Base-by-base conservation (phyloP, 2,113 vertebrate species). In the Lichenostomus cassidix region DNA sequence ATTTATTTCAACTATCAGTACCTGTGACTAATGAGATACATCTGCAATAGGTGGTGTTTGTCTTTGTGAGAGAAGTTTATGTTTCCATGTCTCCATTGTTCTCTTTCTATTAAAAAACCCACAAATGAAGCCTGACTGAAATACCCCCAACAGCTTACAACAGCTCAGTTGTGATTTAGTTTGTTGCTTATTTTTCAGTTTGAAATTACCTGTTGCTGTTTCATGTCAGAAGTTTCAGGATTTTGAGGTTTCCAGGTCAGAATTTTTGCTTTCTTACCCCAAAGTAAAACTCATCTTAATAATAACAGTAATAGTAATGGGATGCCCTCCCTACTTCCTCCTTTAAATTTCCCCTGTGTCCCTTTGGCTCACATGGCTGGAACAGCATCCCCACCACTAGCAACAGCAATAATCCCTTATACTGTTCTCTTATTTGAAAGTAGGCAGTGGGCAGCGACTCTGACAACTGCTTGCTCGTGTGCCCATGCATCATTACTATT, bases 271-370 rank as follows among this genome's bases (percentile, higher is more conserved):
- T 90, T 74, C 50, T 62, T 47, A 31, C 3, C 5, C 2, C 9
- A 9, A 56, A 89, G 44, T 65, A 27, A 56, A 81, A 53, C 6
- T 74, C 15, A 14, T 52, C 14, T 46, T 56, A 49, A 29, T 20
- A 80, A 13, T 39, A 60, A 46, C 2, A 55, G 24, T 10, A 49
- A 52, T 4, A 44, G 9, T 15, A 53, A 52, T 20, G 62, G 23
- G 8, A 33, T 5, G 0, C 9, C 15, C 9, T 23, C 7, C 1
- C 1, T 25, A 31, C 7, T 59, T 75, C 11, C 63, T 12, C 9
- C 28, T 87, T 27, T 25, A 70, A 44, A 52, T 47, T 47, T 83
- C 21, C 24, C 19, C 8, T 31, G 0, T 49, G 16, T 58, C 12
- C 16, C 11, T 77, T 65, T 31, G 39, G 3, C 11, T 62, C 5